phyloP scores from a whole-genome alignment of 2,888 invertebrate genomes.

The Ditula angustiorana region DNA sequence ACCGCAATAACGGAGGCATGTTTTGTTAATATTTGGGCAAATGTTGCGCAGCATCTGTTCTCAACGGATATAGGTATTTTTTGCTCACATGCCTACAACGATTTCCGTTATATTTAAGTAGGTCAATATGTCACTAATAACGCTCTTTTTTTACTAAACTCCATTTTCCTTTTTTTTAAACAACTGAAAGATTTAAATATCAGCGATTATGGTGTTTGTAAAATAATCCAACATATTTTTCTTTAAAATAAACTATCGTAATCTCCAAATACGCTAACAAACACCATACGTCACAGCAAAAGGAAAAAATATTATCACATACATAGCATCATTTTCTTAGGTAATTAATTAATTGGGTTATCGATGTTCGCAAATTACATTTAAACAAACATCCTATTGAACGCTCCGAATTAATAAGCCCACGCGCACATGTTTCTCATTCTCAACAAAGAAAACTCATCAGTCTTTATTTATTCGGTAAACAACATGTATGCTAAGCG shows the following conservation, averaged over 20 bases:
- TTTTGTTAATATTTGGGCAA: constrained; percentile 25
- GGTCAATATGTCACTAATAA: constrained; percentile 71
- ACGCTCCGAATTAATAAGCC: constrained; percentile 7
- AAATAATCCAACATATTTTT: neutral
- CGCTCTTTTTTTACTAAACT: constrained; percentile 20
- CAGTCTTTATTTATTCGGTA: constrained; percentile 38
- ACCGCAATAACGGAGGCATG: neutral
- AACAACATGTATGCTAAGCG: constrained; percentile 64
- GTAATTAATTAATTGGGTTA: neutral
- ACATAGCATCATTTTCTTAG: constrained; percentile 2
- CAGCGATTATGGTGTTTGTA: neutral
- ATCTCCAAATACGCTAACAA: neutral
- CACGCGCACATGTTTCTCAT: constrained; percentile 15
- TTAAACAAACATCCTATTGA: constrained; percentile 19
- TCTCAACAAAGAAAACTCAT: constrained; percentile 24
- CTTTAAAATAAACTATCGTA: neutral
- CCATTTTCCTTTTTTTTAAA: neutral
- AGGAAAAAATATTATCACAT: neutral
- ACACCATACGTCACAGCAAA: neutral
- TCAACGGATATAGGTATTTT: constrained; percentile 69
- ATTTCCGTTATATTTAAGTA: constrained; percentile 78
- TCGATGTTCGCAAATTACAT: constrained; percentile 14
- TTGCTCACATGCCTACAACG: constrained; percentile 64
- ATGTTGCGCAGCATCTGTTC: constrained; percentile 60
- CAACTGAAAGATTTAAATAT: neutral